Evolutionary conservation across 2,797 vertebrate species (phyloP).

Genomic region (Danio kyathit): DNA sequence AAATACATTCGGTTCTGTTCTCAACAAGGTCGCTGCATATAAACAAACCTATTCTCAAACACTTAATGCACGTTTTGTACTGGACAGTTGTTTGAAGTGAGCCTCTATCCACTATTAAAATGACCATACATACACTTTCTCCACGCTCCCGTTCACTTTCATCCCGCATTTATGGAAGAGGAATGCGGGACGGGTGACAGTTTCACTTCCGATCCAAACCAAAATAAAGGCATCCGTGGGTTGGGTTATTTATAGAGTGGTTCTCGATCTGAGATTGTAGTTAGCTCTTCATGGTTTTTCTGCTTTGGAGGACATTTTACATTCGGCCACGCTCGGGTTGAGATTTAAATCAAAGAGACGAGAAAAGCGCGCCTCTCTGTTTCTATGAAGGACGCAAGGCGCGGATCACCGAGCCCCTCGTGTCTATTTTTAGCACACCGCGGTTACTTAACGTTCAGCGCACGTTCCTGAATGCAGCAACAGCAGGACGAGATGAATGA

Average conservation of each 20-base stretch:
- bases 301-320: slow-evolving; percentile 59
- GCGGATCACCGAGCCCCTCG: slow-evolving; percentile 69
- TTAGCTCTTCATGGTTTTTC: slow-evolving; percentile 64
- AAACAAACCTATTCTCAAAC: slow-evolving; percentile 22
- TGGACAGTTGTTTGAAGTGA: slow-evolving; percentile 37
- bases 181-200: slow-evolving; percentile 7
- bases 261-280: slow-evolving; percentile 43
- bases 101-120: slow-evolving; percentile 20
- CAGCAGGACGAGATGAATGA: slow-evolving; percentile 72
- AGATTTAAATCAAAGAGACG: slow-evolving; percentile 50
- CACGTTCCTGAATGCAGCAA: slow-evolving; percentile 80
- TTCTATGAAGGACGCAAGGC: slow-evolving; percentile 68
- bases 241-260: slow-evolving; percentile 38
- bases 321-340: slow-evolving; percentile 57
- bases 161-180: slow-evolving; percentile 46
- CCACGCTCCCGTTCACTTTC: slow-evolving; percentile 33
- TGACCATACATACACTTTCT: slow-evolving; percentile 40
- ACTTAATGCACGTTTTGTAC: slow-evolving; percentile 25
- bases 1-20: slow-evolving; percentile 50
- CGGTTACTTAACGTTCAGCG: slow-evolving; percentile 79
- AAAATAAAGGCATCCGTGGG: slow-evolving; percentile 60
- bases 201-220: slow-evolving; percentile 19
- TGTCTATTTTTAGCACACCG: slow-evolving; percentile 79
- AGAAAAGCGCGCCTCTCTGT: slow-evolving; percentile 39
- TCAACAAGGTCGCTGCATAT: slow-evolving; percentile 7